These are phyloP conservation scores for Cephus cinctus DNA, from an alignment of 1,140 invertebrate genomes.

Conservation along the genomic window DNA sequence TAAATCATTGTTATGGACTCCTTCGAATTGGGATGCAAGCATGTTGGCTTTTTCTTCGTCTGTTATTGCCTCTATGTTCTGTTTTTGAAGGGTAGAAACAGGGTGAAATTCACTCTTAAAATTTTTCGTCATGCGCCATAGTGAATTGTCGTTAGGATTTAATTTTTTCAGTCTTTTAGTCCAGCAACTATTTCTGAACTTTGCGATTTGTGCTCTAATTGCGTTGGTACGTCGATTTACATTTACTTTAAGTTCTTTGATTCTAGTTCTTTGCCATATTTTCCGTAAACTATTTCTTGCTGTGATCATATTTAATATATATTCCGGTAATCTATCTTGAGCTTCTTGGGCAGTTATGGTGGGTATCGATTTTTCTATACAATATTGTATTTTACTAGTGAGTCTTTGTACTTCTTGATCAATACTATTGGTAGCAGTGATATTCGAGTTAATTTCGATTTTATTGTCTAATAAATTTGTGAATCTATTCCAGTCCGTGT, in stretches of 20 bases:
- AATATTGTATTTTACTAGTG: slow-evolving; percentile 15
- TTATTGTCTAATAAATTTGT: slow-evolving; percentile 1
- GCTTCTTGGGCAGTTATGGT: background rate
- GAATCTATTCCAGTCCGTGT: too few species aligned
- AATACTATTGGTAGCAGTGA: slow-evolving; percentile 9
- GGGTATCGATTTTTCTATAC: slow-evolving; percentile 11
- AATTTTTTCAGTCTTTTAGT: slow-evolving; percentile 17
- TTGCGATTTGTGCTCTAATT: slow-evolving; percentile 17
- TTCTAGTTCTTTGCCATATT: slow-evolving; percentile 24
- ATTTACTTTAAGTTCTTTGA: slow-evolving; percentile 7
- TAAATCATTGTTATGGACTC: slow-evolving; percentile 27
- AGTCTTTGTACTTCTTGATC: slow-evolving; percentile 17
- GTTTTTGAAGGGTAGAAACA: slow-evolving; percentile 15
- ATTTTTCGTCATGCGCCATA: slow-evolving; percentile 31
- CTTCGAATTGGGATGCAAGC: slow-evolving; percentile 26
- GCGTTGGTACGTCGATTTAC: slow-evolving; percentile 5
- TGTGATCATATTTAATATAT: slow-evolving; percentile 16
- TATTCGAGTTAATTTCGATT: slow-evolving; percentile 8
- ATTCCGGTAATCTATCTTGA: slow-evolving; percentile 10
- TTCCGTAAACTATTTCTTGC: slow-evolving; percentile 20
- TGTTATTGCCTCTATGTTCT: slow-evolving; percentile 16
- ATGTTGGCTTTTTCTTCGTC: slow-evolving; percentile 28
- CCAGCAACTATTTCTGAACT: slow-evolving; percentile 21
- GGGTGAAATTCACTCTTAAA: slow-evolving; percentile 20
- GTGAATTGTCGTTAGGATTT: slow-evolving; percentile 22